Evolutionary conservation across 2,113 vertebrate species (phyloP).

Genomic region (Aphelocoma coerulescens): DNA sequence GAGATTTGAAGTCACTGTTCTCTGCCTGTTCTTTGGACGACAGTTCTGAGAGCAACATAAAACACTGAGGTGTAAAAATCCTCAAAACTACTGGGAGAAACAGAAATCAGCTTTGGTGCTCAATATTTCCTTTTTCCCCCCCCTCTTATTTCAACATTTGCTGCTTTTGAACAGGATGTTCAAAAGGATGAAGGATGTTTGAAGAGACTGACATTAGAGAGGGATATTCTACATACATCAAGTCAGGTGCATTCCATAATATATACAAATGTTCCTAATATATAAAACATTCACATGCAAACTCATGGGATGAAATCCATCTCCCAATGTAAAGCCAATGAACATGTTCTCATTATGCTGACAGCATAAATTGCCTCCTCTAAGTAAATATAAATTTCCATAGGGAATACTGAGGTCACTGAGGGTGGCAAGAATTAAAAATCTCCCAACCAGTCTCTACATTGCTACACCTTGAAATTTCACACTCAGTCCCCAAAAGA

Average conservation of each 20-base stretch:
- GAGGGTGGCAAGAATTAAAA: neutral
- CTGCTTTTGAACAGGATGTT: neutral
- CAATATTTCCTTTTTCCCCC: neutral
- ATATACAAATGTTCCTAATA: neutral
- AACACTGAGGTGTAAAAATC: neutral
- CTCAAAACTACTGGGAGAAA: neutral
- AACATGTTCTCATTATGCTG: neutral
- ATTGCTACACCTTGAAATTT: neutral
- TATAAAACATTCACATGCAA: neutral
- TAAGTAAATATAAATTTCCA: neutral
- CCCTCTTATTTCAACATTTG: neutral
- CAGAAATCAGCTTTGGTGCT: neutral
- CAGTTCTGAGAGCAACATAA: neutral
- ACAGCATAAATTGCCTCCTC: neutral
- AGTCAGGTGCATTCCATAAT: neutral
- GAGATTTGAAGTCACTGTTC: neutral
- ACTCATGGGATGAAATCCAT: neutral
- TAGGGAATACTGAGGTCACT: neutral
- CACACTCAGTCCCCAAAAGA: neutral
- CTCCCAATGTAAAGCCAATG: neutral
- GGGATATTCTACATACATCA: neutral
- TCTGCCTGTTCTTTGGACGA: neutral
- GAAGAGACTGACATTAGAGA: neutral
- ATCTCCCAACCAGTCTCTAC: neutral
- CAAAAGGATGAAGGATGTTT: neutral